Evolutionary conservation across 2,113 vertebrate genomes (phyloP).

Genomic region (Atlantisia rogersi): DNA sequence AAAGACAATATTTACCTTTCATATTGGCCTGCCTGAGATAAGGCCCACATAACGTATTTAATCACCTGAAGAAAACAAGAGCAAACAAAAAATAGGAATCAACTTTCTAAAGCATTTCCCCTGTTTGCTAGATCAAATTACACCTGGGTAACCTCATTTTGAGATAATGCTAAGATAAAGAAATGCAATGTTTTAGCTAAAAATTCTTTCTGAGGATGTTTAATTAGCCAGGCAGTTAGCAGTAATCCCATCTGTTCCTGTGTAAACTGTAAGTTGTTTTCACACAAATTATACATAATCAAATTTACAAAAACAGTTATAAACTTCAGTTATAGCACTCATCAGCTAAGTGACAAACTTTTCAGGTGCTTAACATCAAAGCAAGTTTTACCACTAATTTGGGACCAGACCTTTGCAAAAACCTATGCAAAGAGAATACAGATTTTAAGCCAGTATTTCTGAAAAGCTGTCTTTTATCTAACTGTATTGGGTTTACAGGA

Average conservation of each 20-base stretch:
- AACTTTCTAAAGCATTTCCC: not conserved
- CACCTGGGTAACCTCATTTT: not conserved
- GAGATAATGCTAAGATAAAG: not conserved
- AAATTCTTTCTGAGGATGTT: slow-evolving; percentile 2
- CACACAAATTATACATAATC: not conserved
- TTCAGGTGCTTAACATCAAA: not conserved
- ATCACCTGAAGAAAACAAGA: slow-evolving; percentile 67
- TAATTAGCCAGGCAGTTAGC: slow-evolving; percentile 42
- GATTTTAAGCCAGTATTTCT: not conserved
- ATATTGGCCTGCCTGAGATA: slow-evolving; percentile 39
- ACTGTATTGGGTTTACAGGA: not conserved
- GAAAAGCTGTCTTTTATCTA: not conserved
- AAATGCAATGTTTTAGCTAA: not conserved
- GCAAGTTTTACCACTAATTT: not conserved
- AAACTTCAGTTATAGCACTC: not conserved
- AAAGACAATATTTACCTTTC: slow-evolving; percentile 61
- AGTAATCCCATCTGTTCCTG: slow-evolving; percentile 39
- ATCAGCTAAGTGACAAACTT: not conserved
- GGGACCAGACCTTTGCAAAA: not conserved
- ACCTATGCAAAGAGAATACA: not conserved
- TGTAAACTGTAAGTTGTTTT: slow-evolving; percentile 29
- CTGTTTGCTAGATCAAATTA: not conserved
- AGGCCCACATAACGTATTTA: slow-evolving; percentile 47
- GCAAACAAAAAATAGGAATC: not conserved
- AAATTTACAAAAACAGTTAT: slow-evolving; percentile 10